phyloP scores from a whole-genome alignment of 2,113 vertebrate genomes.

The Lasiurus borealis region DNA sequence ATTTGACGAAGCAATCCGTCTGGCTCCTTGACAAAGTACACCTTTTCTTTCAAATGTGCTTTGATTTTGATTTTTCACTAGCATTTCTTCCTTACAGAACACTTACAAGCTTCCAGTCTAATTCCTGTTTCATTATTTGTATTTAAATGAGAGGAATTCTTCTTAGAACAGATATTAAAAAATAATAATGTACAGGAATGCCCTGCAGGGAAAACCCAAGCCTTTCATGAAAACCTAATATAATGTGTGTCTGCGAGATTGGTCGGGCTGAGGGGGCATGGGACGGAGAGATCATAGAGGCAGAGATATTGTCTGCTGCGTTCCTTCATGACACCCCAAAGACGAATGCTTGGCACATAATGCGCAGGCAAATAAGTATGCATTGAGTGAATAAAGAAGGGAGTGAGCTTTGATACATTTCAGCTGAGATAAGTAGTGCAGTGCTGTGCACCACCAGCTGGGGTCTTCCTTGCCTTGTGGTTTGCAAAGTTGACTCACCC shows the following conservation, averaged over 20 bases:
- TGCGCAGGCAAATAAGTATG: too few species aligned
- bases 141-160: neutral
- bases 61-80: neutral
- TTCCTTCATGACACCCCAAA: neutral
- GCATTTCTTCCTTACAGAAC: neutral
- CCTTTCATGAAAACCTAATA: neutral
- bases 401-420: neutral
- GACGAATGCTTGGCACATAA: neutral
- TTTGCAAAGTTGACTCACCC: neutral
- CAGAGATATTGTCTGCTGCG: neutral
- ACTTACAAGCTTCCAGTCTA: neutral
- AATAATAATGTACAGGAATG: neutral
- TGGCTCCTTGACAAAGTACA: neutral
- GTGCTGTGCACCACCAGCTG: neutral
- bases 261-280: fast-evolving
- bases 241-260: neutral
- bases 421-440: neutral
- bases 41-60: neutral
- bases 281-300: neutral
- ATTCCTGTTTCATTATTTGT: neutral
- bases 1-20: neutral
- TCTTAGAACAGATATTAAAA: neutral
- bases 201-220: neutral
- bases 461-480: neutral
- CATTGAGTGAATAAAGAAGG: neutral